Evolutionary conservation across 2,888 invertebrate genomes (phyloP), one percentile per base, ranked within the genome.

Genomic region (Torymus auratus): DNA sequence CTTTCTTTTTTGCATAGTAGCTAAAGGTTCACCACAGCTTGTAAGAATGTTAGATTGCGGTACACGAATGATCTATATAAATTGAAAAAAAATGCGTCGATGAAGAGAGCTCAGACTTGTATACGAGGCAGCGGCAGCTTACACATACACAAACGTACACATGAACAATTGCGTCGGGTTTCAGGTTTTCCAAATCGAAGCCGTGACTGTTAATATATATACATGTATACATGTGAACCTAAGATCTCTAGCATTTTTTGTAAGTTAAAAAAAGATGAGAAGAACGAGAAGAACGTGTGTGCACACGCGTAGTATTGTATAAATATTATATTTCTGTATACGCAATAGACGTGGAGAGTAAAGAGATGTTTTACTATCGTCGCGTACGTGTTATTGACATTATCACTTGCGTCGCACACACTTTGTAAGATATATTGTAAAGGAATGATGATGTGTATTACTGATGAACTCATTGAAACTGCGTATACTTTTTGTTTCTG

Each of bases 181-280:
- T 53, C 41, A 7, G 7, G 7, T 64, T 68, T n/a, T 55, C 13
- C 41, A 13, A 60, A 67, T 76, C 14, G 28, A 50, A 68, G 58
- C 12, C 41, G 0, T 68, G 64, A 70, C 52, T 56, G 23, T 69
- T 76, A 56, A 15, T 50, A 58, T 17, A 70, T 15, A 17, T 58
- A 71, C 56, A 64, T 61, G 15, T 58, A 50, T 65, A 67, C 67
- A 78, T 55, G 15, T 65, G 67, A 64, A 78, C 65, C 20, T 28
- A 65, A 78, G 70, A 71, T 78, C 65, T 78, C 70, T 71, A 15
- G 56, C 28, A 60, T 72, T 72, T 78, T 72, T 72, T 62, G 5
- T 64, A 55, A 53, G 62, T 28, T 28, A 55, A 69, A 69, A 28
- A 69, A n/a, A 5, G 41, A 41, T 7, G 41, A 64, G 14, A 70